Conservation (phyloP, 2,888 invertebrate species). For the Ceratothoa steindachneri region DNA sequence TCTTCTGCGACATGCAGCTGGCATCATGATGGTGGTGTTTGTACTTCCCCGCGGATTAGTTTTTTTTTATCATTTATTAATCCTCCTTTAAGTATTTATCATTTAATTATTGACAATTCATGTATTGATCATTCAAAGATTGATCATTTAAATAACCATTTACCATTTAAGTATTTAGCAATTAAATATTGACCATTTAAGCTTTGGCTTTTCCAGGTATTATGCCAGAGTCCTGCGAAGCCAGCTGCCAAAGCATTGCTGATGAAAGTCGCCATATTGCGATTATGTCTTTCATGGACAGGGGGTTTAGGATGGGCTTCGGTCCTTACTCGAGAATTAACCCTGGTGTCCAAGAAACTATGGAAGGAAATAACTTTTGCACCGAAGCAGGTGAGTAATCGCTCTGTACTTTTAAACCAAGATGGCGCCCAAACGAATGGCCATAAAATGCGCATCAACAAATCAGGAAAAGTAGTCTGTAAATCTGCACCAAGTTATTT, state of each 20-base stretch:
- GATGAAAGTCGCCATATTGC: conserved; percentile 41
- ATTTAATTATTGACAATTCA: no score
- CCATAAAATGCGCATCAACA: background rate
- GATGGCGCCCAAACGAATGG: background rate
- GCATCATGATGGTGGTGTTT: no score
- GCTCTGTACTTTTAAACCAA: background rate
- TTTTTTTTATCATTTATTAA: no score
- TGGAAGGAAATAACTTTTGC: conserved; percentile 36
- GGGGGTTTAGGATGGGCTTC: conserved; percentile 25
- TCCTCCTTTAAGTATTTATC: no score
- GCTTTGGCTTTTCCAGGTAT: conserved; percentile 31
- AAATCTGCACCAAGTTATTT: no score
- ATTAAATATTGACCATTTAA: no score
- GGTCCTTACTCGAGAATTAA: conserved; percentile 25
- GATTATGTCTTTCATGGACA: conserved; percentile 28
- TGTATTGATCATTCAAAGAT: no score
- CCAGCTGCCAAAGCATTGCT: conserved; percentile 34
- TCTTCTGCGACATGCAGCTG: no score
- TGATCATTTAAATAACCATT: no score
- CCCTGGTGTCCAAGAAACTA: conserved; percentile 23
- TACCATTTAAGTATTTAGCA: no score
- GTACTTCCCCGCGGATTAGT: no score
- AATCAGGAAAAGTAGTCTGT: no score
- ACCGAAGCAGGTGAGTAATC: conserved; percentile 34
- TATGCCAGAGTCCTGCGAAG: conserved; percentile 37